phyloP scores from a whole-genome alignment of 1,140 invertebrate species.

The Kradibia gibbosae region DNA sequence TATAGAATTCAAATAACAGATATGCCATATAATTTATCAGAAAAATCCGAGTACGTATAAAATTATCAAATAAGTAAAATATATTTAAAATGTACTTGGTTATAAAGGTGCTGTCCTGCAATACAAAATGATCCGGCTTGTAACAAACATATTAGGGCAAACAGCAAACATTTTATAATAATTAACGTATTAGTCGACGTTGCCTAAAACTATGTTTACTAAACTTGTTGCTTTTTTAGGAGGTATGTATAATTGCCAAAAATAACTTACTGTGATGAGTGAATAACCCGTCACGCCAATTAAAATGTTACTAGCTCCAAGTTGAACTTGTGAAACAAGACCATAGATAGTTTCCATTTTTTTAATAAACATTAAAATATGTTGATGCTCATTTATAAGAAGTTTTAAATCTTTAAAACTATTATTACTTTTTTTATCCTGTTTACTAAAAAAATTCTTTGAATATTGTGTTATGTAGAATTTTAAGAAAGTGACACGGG shows the following conservation, averaged over 20 bases:
- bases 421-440: not conserved
- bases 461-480: not conserved
- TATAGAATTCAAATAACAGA: no score
- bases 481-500: not conserved
- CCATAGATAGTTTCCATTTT: not conserved
- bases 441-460: not conserved
- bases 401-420: not conserved
- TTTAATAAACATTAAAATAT: not conserved
- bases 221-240: not conserved
- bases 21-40: no score
- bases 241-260: not conserved
- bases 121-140: not conserved
- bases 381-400: not conserved
- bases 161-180: not conserved
- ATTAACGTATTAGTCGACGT: not conserved
- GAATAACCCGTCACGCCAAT: not conserved
- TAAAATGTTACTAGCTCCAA: not conserved
- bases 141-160: not conserved
- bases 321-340: not conserved
- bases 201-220: not conserved
- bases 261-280: not conserved
- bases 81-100: not conserved
- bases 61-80: no score
- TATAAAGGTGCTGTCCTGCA: not conserved
- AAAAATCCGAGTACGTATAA: no score